These are phyloP conservation scores for Drosophila aldrichi DNA, from an alignment of 2,888 invertebrate species.

Conservation along the genomic window DNA sequence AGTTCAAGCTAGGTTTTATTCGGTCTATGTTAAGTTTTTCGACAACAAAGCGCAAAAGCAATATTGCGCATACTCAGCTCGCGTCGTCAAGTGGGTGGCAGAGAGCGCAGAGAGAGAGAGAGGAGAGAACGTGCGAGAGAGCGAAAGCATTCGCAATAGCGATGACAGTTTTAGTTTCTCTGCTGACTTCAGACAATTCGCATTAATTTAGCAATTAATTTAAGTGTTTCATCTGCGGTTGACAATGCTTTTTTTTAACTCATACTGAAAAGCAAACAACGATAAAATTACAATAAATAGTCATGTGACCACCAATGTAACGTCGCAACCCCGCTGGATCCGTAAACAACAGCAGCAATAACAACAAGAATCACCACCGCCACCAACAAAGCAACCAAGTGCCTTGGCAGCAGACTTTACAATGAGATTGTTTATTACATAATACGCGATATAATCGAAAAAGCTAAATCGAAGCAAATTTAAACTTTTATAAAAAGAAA, in stretches of 20 bases:
- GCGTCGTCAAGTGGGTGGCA: slow-evolving; percentile 51
- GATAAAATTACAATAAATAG: background rate
- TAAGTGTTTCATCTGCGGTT: slow-evolving; percentile 46
- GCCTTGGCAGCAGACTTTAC: slow-evolving; percentile 58
- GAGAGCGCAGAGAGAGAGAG: background rate
- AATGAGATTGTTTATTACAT: slow-evolving; percentile 55
- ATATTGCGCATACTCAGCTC: slow-evolving; percentile 56
- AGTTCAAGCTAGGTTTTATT: slow-evolving; percentile 50
- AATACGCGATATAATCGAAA: slow-evolving; percentile 27
- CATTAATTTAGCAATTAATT: slow-evolving; percentile 69
- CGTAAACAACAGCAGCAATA: background rate
- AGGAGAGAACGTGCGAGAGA: slow-evolving; percentile 5
- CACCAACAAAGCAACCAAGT: slow-evolving; percentile 38
- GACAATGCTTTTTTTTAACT: slow-evolving; percentile 36
- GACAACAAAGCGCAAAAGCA: slow-evolving; percentile 8
- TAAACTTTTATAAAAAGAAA: slow-evolving; percentile 34
- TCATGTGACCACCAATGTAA: slow-evolving; percentile 46
- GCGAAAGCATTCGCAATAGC: slow-evolving; percentile 16
- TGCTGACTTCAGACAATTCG: slow-evolving; percentile 63
- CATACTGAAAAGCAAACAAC: slow-evolving; percentile 1
- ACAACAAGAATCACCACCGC: slow-evolving; percentile 17
- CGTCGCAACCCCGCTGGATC: background rate
- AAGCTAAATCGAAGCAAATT: slow-evolving; percentile 21
- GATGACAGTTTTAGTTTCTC: slow-evolving; percentile 62
- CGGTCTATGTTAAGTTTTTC: slow-evolving; percentile 5